A percentile compares a stretch with the other conserved stretches of the same genome.
Evolutionary conservation across 2,797 vertebrate genomes (phyloP).

Genomic region (Pelochelys cantorii): DNA sequence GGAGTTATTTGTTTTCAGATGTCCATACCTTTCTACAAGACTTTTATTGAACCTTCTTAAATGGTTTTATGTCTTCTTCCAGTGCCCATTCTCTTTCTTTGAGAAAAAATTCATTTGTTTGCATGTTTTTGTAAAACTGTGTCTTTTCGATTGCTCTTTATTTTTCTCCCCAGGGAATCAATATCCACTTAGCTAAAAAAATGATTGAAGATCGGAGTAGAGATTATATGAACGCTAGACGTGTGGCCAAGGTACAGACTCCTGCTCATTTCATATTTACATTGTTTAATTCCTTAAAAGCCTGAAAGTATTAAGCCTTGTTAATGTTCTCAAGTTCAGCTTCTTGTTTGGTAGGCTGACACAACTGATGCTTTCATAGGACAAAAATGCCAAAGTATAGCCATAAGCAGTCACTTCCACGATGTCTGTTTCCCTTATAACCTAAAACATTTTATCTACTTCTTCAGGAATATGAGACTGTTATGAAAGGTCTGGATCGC

Average conservation of each 20-base stretch:
- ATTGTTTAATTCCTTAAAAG: background rate
- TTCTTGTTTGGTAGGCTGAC: background rate
- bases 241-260: constrained; percentile 93
- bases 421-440: background rate
- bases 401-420: background rate
- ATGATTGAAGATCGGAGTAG: constrained; percentile 99
- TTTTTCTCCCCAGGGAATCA: constrained; percentile 90
- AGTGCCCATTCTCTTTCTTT: background rate
- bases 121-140: background rate
- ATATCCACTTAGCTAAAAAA: constrained; percentile 99
- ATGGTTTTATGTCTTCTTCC: background rate
- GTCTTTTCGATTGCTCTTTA: background rate
- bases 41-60: background rate
- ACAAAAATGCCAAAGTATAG: background rate
- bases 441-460: background rate
- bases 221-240: constrained; percentile 99
- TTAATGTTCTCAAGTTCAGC: constrained; percentile 29
- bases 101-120: background rate
- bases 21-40: background rate
- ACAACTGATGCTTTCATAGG: background rate
- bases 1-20: background rate
- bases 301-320: background rate
- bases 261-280: background rate
- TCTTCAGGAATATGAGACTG: constrained; percentile 96
- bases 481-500: constrained; percentile 98